Conservation (phyloP, 2,113 vertebrate genomes). For the Anas platyrhynchos region DNA sequence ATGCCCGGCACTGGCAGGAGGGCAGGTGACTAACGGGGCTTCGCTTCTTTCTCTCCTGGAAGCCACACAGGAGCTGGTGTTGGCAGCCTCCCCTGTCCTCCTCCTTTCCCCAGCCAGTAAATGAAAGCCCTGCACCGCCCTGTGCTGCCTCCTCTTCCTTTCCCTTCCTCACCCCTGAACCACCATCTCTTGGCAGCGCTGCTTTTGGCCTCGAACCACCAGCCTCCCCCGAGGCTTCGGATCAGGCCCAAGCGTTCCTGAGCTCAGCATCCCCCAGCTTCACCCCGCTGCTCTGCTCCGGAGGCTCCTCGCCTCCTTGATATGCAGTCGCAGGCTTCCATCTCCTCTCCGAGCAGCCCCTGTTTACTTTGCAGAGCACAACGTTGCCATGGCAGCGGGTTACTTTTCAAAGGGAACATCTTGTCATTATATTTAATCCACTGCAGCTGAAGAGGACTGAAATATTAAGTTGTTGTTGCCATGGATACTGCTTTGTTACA, state of each 20-base stretch:
- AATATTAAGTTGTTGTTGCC: constrained; percentile 99
- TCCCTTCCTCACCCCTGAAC: not conserved
- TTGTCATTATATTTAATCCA: constrained; percentile 99
- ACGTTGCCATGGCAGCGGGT: constrained; percentile 92
- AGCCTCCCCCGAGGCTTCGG: not conserved
- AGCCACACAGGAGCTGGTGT: not conserved
- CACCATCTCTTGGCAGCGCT: not conserved
- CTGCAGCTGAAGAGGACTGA: constrained; percentile 97
- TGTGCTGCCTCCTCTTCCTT: not conserved
- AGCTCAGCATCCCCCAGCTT: not conserved
- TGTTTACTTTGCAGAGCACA: constrained; percentile 83
- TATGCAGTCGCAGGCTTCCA: constrained; percentile 71
- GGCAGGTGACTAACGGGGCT: not conserved
- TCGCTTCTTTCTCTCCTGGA: not conserved
- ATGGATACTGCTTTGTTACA: constrained; percentile 95
- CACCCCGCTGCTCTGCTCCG: not conserved
- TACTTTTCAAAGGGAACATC: constrained; percentile 98
- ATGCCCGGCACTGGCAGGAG: accelerated
- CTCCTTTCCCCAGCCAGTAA: not conserved
- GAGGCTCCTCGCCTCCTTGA: constrained; percentile 71
- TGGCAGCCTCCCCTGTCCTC: not conserved
- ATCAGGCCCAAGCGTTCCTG: not conserved
- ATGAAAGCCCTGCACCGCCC: not conserved
- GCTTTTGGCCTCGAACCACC: not conserved
- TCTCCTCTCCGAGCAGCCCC: constrained; percentile 77